A percentile compares a stretch with the other conserved stretches of the same genome.
phyloP scores from a whole-genome alignment of 1,140 invertebrate species.

The Heterodera carotae region DNA sequence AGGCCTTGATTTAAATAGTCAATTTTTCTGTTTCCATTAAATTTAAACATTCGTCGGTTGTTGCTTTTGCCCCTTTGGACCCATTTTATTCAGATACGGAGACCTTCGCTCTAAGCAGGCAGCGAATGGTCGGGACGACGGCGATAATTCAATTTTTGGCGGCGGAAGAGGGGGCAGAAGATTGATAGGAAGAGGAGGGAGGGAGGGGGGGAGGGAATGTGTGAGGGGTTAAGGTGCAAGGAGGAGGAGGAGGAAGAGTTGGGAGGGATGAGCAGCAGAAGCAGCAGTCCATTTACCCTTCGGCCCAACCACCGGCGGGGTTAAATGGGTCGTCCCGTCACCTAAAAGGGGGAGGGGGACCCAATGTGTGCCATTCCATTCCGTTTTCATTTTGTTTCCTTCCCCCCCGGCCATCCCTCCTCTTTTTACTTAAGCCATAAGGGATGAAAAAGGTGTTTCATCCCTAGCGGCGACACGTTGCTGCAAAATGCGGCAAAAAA shows the following conservation, averaged over 20 bases:
- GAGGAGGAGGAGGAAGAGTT: neutral
- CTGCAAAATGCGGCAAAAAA: neutral
- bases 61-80: too few species aligned
- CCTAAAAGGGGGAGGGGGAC: too few species aligned
- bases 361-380: neutral
- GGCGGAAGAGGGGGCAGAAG: neutral
- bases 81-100: neutral
- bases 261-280: neutral
- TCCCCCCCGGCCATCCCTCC: too few species aligned
- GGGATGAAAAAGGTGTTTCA: neutral
- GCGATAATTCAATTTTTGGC: constrained; percentile 18
- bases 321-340: neutral
- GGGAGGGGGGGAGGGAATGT: neutral
- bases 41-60: too few species aligned
- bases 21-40: too few species aligned
- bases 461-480: neutral
- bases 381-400: neutral
- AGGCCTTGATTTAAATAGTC: too few species aligned
- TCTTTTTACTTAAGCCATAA: neutral
- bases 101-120: neutral
- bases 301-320: neutral
- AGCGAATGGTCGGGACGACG: neutral
- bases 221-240: neutral
- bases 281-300: neutral
- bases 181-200: neutral